These are phyloP conservation scores for Triplophysa tibetana DNA, from an alignment of 2,113 vertebrate species.

Conservation along the genomic window DNA sequence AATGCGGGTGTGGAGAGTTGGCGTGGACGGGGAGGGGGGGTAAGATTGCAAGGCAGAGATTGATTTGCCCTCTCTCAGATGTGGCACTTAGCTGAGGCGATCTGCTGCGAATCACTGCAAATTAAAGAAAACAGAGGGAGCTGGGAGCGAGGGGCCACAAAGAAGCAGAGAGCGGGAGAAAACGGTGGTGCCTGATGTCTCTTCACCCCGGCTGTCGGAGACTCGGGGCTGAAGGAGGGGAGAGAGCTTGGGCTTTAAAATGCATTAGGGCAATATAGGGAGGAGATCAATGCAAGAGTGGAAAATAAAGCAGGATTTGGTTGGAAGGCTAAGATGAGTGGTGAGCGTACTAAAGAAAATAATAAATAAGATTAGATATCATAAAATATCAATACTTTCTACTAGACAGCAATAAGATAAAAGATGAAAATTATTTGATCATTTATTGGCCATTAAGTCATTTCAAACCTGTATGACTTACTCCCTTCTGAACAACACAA, in stretches of 20 bases:
- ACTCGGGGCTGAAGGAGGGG: not conserved
- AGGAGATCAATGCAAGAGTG: slow-evolving; percentile 37
- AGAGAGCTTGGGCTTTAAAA: slow-evolving; percentile 6
- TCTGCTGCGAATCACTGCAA: slow-evolving; percentile 40
- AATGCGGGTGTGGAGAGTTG: slow-evolving; percentile 48
- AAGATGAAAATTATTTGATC: no score
- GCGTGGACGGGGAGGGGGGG: not conserved
- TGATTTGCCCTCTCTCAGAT: slow-evolving; percentile 41
- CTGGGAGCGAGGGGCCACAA: slow-evolving; percentile 10
- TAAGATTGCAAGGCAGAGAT: slow-evolving; percentile 30
- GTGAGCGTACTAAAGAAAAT: no score
- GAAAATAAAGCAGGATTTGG: not conserved
- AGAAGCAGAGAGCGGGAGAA: slow-evolving; percentile 3
- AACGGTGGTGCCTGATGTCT: not conserved
- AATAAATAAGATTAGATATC: no score
- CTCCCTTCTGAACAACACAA: no score
- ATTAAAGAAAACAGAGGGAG: slow-evolving; percentile 48
- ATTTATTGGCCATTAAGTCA: no score
- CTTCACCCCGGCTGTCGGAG: not conserved
- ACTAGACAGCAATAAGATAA: no score
- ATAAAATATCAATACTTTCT: no score
- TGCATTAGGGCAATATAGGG: not conserved
- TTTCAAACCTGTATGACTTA: no score
- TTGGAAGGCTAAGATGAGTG: not conserved
- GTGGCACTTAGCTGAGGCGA: slow-evolving; percentile 36